A percentile compares a stretch with the other conserved stretches of the same genome.
These are phyloP conservation scores for Clamator glandarius DNA, from an alignment of 2,797 vertebrate species.

Conservation along the genomic window DNA sequence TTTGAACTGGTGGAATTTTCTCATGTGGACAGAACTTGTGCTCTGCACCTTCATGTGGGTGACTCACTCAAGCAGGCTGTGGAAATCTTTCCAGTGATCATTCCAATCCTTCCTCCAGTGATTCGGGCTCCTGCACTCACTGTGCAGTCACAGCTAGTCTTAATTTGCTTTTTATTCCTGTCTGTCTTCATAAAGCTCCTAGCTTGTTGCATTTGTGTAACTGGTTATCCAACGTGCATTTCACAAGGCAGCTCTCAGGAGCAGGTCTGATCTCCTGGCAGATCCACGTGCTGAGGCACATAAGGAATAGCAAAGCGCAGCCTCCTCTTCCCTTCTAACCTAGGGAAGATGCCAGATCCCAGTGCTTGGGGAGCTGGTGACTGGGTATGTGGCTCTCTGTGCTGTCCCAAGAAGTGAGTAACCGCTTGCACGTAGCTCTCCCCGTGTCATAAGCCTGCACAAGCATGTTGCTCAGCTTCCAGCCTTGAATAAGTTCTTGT, in stretches of 20 bases:
- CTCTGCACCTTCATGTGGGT: accelerated
- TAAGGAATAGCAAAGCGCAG: neutral
- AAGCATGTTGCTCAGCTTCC: accelerated
- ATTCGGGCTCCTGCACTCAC: neutral
- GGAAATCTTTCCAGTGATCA: neutral
- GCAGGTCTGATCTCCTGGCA: accelerated
- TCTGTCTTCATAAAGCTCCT: neutral
- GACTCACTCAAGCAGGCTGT: neutral
- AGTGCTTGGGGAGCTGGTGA: neutral
- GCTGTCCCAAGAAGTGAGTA: neutral
- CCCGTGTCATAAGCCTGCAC: accelerated
- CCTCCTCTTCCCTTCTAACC: neutral
- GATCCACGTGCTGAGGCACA: neutral
- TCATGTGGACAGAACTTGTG: neutral
- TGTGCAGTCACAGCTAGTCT: neutral
- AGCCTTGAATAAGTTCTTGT: neutral
- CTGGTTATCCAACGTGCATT: neutral
- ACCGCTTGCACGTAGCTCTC: accelerated
- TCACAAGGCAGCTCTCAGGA: neutral
- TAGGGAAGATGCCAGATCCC: neutral
- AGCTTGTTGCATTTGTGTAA: neutral
- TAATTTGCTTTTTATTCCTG: neutral
- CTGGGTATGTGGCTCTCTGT: neutral
- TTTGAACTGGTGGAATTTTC: neutral
- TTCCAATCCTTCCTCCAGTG: neutral